Evolutionary conservation across 2,888 invertebrate genomes (phyloP), one percentile per base, ranked within the genome.

Genomic region (Tribolium freemani): DNA sequence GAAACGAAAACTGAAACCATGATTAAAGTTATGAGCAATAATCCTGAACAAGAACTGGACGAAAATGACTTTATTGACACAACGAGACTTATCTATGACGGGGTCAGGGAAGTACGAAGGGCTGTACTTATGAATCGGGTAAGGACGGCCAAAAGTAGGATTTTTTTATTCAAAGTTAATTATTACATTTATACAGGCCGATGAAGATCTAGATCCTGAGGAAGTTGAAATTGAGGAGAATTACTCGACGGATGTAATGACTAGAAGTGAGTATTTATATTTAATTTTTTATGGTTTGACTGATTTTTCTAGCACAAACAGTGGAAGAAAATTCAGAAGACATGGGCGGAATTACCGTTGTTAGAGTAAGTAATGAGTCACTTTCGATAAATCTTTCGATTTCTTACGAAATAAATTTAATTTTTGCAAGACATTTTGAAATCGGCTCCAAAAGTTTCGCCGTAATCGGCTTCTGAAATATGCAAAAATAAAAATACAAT

Each of bases 11-110:
- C 53, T 31, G 53, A 64, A n/a, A 8, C 26, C 1, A 21, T 44
- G 13, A 26, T 64, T n/a, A 9, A 51, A 20, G n/a, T 11, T 31
- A 53, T 64, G 9, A 13, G 2, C 1, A n/a, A 50, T 10, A 93
- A 92, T 83, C 91, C 92, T 5, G 88, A 90, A 6, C 91, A 93
- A 87, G 95, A 96, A 69, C 92, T 97, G 0, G 97, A 98, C 85
- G 97, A 97, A 86, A 97, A 98, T 87, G 97, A 98, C 87, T 98
- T 98, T 85, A 97, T 98, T 77, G 97, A 98, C 86, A 97, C 98
- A 0, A 96, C 97, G 1, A 89, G 96, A 46, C 89, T 97, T 54
- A 97, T 99, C 0, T 97, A 98, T 85, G 97, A 98, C 84, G 97
- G 97, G 0, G 97, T 99, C 0, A 89, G 97, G 72, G 98, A 98